These are phyloP conservation scores for Chironomus riparius DNA, from an alignment of 2,888 invertebrate species.

Conservation along the genomic window DNA sequence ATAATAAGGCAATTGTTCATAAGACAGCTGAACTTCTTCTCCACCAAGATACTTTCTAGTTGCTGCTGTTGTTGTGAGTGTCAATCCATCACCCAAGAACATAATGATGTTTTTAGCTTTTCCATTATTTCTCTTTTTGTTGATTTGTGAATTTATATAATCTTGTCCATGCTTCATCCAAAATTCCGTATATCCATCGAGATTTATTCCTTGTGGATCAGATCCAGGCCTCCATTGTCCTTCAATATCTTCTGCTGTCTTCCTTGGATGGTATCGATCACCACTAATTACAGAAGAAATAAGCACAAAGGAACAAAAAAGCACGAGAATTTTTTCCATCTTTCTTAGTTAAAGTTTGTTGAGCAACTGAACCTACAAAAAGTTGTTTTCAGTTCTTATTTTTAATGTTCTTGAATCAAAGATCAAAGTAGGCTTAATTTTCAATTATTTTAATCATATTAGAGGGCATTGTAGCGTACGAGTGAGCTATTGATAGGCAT, in stretches of 20 bases:
- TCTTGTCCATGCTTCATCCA: constrained; percentile 41
- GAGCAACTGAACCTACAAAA: neutral
- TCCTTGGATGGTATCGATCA: neutral
- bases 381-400: neutral
- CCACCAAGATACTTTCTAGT: constrained; percentile 68
- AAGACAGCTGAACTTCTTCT: constrained; percentile 60
- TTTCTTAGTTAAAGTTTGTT: neutral
- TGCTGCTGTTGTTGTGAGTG: constrained; percentile 68
- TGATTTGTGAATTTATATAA: constrained; percentile 36
- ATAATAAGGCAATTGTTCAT: constrained; percentile 65
- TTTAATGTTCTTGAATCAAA: too few species aligned
- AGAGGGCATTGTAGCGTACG: too few species aligned
- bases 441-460: too few species aligned
- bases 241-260: neutral
- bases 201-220: neutral
- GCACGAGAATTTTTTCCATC: neutral
- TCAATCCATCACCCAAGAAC: constrained; percentile 84
- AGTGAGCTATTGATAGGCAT: too few species aligned
- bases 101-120: constrained; percentile 68
- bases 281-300: neutral
- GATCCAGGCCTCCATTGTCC: neutral
- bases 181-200: constrained; percentile 30
- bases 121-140: constrained; percentile 36
- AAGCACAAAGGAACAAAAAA: neutral
- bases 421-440: too few species aligned